These are phyloP conservation scores for Garra rufa DNA, from an alignment of 2,113 vertebrate species.

Conservation along the genomic window DNA sequence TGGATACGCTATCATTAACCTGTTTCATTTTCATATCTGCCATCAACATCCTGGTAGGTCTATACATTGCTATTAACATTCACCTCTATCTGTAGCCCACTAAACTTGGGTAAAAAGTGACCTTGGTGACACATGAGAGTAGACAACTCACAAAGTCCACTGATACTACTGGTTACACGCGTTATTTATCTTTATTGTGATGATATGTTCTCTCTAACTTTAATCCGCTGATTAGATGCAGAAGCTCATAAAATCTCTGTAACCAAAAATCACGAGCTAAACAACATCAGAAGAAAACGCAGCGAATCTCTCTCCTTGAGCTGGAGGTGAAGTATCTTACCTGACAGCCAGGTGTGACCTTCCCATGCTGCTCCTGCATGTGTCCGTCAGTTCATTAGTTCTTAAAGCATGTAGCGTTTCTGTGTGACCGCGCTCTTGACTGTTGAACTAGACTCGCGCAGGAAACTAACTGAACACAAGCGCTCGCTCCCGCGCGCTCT, in stretches of 20 bases:
- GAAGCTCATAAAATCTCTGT: not conserved
- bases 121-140: too few species aligned
- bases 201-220: too few species aligned
- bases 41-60: too few species aligned
- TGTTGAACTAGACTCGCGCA: not conserved
- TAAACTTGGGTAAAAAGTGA: too few species aligned
- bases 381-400: not conserved
- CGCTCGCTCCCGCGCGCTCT: not conserved
- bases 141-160: too few species aligned
- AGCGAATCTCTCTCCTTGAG: not conserved
- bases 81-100: too few species aligned
- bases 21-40: too few species aligned
- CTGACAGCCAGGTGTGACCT: not conserved
- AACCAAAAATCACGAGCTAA: not conserved
- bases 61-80: too few species aligned
- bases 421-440: not conserved
- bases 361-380: not conserved
- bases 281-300: not conserved
- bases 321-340: not conserved
- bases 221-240: not conserved
- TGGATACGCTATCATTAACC: too few species aligned
- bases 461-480: not conserved
- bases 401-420: not conserved
- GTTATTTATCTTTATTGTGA: too few species aligned
- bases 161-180: too few species aligned